Conservation (phyloP, 2,888 invertebrate genomes). For the Steinernema carpocapsae region DNA sequence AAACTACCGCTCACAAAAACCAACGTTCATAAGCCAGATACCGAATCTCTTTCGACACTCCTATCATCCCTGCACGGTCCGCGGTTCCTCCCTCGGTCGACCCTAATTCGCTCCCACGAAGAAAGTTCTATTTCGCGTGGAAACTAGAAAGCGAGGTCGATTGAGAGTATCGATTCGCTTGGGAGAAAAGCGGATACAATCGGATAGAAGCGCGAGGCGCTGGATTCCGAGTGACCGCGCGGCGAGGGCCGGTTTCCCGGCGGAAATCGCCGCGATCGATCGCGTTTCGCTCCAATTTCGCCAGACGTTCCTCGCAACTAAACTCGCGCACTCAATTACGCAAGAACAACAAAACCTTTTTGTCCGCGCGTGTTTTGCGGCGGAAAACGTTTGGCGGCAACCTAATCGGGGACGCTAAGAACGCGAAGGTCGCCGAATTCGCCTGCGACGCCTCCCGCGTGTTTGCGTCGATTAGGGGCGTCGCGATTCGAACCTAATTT, state of each 20-base stretch:
- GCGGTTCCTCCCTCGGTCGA: neutral
- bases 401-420: neutral
- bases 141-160: neutral
- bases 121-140: no score
- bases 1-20: no score
- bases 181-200: slow-evolving; percentile 5
- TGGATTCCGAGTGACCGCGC: slow-evolving; percentile 22
- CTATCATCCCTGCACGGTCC: no score
- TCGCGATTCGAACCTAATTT: slow-evolving; percentile 15
- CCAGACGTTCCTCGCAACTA: neutral
- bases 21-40: no score
- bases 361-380: slow-evolving; percentile 1
- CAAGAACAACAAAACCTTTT: slow-evolving; percentile 35
- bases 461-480: neutral
- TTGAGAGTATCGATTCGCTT: neutral
- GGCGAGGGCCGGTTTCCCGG: slow-evolving; percentile 20
- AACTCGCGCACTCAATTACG: slow-evolving; percentile 26
- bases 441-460: neutral
- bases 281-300: slow-evolving; percentile 22
- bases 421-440: neutral
- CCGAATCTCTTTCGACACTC: no score
- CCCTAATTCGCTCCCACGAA: no score
- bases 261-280: slow-evolving; percentile 32
- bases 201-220: slow-evolving; percentile 3
- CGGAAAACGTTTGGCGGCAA: slow-evolving; percentile 16